These are phyloP conservation scores for Thripadectes ignobilis DNA, from an alignment of 2,797 vertebrate species.

Conservation along the genomic window DNA sequence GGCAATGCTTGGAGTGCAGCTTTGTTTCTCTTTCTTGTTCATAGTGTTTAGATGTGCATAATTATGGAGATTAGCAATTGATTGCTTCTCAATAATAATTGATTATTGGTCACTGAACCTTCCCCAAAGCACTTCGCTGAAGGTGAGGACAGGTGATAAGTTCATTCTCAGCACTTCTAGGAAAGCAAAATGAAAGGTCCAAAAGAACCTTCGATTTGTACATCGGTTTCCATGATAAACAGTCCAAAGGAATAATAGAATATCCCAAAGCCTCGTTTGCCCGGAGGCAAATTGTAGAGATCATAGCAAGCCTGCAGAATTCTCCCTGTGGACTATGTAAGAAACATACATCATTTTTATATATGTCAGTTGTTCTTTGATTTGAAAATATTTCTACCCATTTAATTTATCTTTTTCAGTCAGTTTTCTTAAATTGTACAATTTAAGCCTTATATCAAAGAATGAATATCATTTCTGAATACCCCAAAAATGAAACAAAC, in stretches of 20 bases:
- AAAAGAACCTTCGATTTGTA: slow-evolving; percentile 78
- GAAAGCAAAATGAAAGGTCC: slow-evolving; percentile 71
- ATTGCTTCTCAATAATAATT: slow-evolving; percentile 89
- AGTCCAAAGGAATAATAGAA: slow-evolving; percentile 83
- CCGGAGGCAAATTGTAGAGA: slow-evolving; percentile 84
- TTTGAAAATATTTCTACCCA: slow-evolving; percentile 83
- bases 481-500: slow-evolving; percentile 75
- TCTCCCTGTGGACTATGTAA: slow-evolving; percentile 80
- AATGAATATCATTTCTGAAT: slow-evolving; percentile 72
- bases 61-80: slow-evolving; percentile 96
- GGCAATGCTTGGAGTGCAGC: slow-evolving; percentile 85
- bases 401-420: slow-evolving; percentile 82
- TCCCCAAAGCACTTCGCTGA: slow-evolving; percentile 72
- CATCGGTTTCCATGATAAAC: slow-evolving; percentile 88
- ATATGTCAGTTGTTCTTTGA: slow-evolving; percentile 83
- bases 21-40: slow-evolving; percentile 90
- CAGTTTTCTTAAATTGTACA: slow-evolving; percentile 79
- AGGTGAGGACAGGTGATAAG: slow-evolving; percentile 82
- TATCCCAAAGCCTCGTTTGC: slow-evolving; percentile 81
- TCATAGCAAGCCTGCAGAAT: slow-evolving; percentile 82
- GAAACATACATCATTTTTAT: slow-evolving; percentile 86
- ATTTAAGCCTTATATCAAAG: slow-evolving; percentile 73
- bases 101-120: slow-evolving; percentile 87
- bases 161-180: slow-evolving; percentile 69
- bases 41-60: slow-evolving; percentile 93